Percentiles rank a stretch among this genome's conserved stretches.
These are phyloP conservation scores for Orchesella cincta DNA, from an alignment of 1,140 invertebrate species.

Conservation along the genomic window DNA sequence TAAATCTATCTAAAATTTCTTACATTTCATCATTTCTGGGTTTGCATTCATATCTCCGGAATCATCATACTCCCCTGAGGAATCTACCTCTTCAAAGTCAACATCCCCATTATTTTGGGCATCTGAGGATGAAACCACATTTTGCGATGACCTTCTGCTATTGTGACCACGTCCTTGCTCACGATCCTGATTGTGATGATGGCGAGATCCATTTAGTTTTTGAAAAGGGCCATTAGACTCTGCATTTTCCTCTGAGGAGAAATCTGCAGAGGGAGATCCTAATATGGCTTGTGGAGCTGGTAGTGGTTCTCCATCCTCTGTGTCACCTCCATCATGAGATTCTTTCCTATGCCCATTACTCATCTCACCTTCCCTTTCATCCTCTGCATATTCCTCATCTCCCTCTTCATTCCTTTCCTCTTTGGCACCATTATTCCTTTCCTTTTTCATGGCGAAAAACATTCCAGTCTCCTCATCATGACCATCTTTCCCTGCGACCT, in stretches of 20 bases:
- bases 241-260: neutral
- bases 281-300: neutral
- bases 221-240: neutral
- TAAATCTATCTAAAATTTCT: neutral
- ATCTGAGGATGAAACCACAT: constrained; percentile 10
- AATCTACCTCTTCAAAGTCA: neutral
- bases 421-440: neutral
- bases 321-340: neutral
- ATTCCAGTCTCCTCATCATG: neutral
- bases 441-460: constrained; percentile 9
- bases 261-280: neutral
- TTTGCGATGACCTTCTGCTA: constrained; percentile 14
- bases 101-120: neutral
- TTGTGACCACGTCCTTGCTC: neutral
- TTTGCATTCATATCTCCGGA: neutral
- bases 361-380: neutral
- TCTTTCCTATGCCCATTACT: neutral
- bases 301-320: neutral
- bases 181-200: neutral
- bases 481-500: neutral
- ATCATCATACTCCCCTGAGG: neutral
- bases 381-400: neutral
- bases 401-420: neutral
- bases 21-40: constrained; percentile 20
- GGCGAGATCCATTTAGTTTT: neutral